These are phyloP conservation scores for Chaenocephalus aceratus DNA, from an alignment of 2,113 vertebrate genomes.

Conservation along the genomic window DNA sequence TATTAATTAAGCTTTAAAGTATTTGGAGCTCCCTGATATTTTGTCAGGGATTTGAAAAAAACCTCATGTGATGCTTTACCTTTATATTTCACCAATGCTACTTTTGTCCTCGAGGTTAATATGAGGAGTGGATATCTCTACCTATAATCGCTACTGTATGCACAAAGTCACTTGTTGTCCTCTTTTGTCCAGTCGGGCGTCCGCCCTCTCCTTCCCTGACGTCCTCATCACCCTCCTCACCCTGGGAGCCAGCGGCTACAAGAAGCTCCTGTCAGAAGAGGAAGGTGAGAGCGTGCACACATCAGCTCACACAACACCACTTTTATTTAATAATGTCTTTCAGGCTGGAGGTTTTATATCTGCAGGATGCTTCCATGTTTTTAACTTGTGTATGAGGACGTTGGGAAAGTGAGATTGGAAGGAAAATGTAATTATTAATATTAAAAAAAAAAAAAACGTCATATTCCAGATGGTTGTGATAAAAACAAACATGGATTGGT, in stretches of 20 bases:
- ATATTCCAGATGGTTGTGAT: background rate
- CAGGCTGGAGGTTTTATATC: background rate
- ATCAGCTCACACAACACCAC: background rate
- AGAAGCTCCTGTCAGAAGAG: slow-evolving; percentile 93
- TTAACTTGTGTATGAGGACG: no score
- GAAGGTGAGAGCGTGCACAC: slow-evolving; percentile 86
- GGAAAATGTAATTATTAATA: no score
- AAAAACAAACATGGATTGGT: background rate
- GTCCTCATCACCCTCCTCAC: slow-evolving; percentile 95
- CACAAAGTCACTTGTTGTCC: slow-evolving; percentile 1
- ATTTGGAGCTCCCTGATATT: no score
- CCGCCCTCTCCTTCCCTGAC: slow-evolving; percentile 94
- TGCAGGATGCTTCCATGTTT: no score
- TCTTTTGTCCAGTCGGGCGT: slow-evolving; percentile 88
- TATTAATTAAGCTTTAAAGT: no score
- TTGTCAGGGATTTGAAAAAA: background rate
- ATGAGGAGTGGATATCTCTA: background rate
- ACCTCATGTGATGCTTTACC: slow-evolving; percentile 5
- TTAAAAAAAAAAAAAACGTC: no score
- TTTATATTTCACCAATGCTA: background rate
- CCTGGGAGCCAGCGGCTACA: slow-evolving; percentile 93
- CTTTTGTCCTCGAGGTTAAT: background rate
- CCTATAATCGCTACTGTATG: background rate
- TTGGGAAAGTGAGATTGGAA: no score
- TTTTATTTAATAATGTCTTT: background rate